These are phyloP conservation scores for Heliocidaris erythrogramma DNA, from an alignment of 35 echinoderm and acorn worm species.

Conservation along the genomic window DNA sequence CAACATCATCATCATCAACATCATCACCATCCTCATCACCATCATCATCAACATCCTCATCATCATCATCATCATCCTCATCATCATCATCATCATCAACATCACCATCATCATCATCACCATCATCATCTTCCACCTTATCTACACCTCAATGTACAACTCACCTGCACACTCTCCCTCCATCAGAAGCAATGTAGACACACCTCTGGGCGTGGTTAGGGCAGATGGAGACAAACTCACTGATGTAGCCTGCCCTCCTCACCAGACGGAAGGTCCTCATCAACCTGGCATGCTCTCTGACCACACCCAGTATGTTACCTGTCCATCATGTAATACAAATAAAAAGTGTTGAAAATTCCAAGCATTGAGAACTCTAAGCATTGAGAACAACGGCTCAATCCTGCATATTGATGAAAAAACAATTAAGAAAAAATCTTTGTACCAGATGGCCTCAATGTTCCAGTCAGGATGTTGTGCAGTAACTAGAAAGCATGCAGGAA, in stretches of 20 bases:
- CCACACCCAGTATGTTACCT: conserved; percentile 95
- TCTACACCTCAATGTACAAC: not conserved
- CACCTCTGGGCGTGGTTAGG: conserved; percentile 84
- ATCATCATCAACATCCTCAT: not conserved
- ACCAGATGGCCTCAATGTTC: too few species aligned
- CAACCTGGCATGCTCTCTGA: conserved; percentile 71
- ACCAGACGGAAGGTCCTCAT: conserved; percentile 86
- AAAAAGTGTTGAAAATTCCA: too few species aligned
- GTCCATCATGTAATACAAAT: not conserved
- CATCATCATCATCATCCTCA: conserved; percentile 22
- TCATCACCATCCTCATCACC: not conserved
- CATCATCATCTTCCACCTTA: not conserved
- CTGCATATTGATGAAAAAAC: too few species aligned
- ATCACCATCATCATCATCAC: not conserved
- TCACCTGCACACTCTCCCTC: conserved; percentile 94
- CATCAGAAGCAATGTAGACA: conserved; percentile 95
- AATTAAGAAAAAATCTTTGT: too few species aligned
- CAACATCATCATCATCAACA: not conserved
- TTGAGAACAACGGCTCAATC: too few species aligned
- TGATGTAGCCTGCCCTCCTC: conserved; percentile 94
- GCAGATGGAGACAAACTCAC: conserved; percentile 98
- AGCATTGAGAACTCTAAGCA: too few species aligned
- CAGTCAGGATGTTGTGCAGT: too few species aligned
- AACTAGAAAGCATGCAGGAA: too few species aligned
- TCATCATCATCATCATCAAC: conserved; percentile 11